Base-by-base conservation (phyloP, 2,113 vertebrate species). In the Progne subis region DNA sequence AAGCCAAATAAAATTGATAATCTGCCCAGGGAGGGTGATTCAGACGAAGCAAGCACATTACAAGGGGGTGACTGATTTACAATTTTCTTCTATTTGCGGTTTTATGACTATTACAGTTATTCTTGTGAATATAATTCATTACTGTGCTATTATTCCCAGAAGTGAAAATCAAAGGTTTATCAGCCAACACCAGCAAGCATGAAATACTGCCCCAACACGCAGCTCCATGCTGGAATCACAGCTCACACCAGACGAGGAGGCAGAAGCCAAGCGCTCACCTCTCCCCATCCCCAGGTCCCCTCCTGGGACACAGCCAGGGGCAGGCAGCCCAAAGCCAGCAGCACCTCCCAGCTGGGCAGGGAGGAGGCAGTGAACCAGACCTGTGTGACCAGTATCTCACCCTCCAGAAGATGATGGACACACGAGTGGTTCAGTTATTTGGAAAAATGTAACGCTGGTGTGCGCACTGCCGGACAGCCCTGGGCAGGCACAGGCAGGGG, bases 31-130 rank as follows among this genome's bases (percentile, higher is more conserved):
- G 92, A 97, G 94, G 96, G 94, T 88, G 94, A 97, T 94, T 97
- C 92, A 92, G 93, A 96, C 88, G 94, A 97, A 97, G 90, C 76
- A 93, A 93, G 95, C 68, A 65, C 88, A 92, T 97, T 96, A 96
- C 92, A 82, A 26, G 56, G 67, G 80, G 92, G 57, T 90, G 93
- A 89, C 81, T 96, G 96, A 97, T 97, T 96, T 97, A 83, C 92
- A 86, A 93, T 94, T 96, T 97, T 91, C 94, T 92, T 96, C 86
- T 97, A 94, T 97, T 96, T 96, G 88, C 20, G 31, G 85, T 91
- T 96, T 95, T 97, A 97, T 97, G 95, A 96, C 94, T 96, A 91
- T 96, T 97, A 97, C 72, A 96, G 94, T 97, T 98, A 97, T 97
- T 97, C 92, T 98, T 95, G 69, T 90, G 92, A 74, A 94, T 96